phyloP scores from a whole-genome alignment of 2,797 vertebrate species.

The Enteromius unitaeniatus region DNA sequence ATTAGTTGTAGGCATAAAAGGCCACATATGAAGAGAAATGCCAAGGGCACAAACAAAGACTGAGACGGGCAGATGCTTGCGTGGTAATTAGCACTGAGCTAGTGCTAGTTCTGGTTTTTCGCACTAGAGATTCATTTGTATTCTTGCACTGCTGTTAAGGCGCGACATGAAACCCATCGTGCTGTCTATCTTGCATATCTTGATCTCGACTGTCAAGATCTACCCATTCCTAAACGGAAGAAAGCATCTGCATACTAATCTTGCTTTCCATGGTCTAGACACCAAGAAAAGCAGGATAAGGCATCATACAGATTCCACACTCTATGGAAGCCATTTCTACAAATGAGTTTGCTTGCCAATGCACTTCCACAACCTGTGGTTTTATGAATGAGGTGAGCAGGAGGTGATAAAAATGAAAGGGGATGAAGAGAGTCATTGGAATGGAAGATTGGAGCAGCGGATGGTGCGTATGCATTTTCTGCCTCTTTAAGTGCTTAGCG shows the following conservation, averaged over 20 bases:
- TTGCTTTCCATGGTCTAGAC: constrained; percentile 26
- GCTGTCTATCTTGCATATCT: constrained; percentile 13
- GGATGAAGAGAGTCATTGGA: constrained; percentile 23
- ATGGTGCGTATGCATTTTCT: constrained; percentile 54
- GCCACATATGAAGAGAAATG: constrained; percentile 45
- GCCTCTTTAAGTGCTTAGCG: constrained; percentile 60
- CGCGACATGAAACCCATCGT: constrained; percentile 37
- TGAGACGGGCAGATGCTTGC: constrained; percentile 52
- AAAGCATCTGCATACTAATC: constrained; percentile 1
- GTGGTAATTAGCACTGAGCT: constrained; percentile 43
- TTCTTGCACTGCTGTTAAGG: not conserved
- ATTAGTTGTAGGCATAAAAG: constrained; percentile 35
- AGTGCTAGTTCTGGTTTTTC: constrained; percentile 20
- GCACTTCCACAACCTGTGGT: constrained; percentile 47
- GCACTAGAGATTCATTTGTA: constrained; percentile 37
- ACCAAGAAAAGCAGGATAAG: not conserved
- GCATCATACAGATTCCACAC: constrained; percentile 5
- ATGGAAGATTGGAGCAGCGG: constrained; percentile 6
- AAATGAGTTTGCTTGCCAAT: constrained; percentile 48
- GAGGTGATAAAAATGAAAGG: constrained; percentile 46
- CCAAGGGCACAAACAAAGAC: constrained; percentile 55
- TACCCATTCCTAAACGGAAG: not conserved
- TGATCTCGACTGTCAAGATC: constrained; percentile 12
- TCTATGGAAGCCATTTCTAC: constrained; percentile 38
- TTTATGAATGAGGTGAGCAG: constrained; percentile 51